Conservation (phyloP, 2,888 invertebrate species). For the Melinopterus prodromus region DNA sequence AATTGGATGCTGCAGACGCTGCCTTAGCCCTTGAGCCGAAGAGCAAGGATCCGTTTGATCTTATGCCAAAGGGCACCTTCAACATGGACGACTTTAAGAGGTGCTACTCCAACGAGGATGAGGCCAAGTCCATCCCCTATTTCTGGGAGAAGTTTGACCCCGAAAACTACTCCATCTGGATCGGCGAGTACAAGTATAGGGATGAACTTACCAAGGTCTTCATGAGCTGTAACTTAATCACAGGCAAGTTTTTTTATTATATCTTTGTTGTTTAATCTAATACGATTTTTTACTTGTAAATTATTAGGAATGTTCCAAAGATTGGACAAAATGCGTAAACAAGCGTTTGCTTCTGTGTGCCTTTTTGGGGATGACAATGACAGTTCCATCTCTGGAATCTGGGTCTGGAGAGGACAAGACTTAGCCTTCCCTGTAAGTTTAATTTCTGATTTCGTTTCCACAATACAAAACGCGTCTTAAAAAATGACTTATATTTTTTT, state of each 20-base stretch:
- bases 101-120: conserved; percentile 96
- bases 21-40: conserved; percentile 80
- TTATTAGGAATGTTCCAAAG: conserved; percentile 94
- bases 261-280: not conserved
- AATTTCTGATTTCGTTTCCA: not conserved
- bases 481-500: not conserved
- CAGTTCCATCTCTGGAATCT: conserved; percentile 93
- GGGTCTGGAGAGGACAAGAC: conserved; percentile 97
- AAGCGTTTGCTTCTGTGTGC: conserved; percentile 92
- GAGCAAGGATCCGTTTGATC: conserved; percentile 90
- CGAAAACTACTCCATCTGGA: conserved; percentile 97
- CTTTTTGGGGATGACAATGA: conserved; percentile 93
- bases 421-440: conserved; percentile 81
- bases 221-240: conserved; percentile 95
- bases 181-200: conserved; percentile 95
- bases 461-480: not conserved
- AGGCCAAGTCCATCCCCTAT: conserved; percentile 91
- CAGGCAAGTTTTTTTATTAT: conserved; percentile 65
- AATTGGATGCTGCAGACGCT: conserved; percentile 73
- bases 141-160: conserved; percentile 99
- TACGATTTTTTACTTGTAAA: conserved; percentile 5
- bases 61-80: conserved; percentile 90
- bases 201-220: conserved; percentile 91
- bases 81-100: conserved; percentile 98
- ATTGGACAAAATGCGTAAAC: conserved; percentile 97